phyloP scores from a whole-genome alignment of 2,797 vertebrate genomes.

The Meriones psammophilus region DNA sequence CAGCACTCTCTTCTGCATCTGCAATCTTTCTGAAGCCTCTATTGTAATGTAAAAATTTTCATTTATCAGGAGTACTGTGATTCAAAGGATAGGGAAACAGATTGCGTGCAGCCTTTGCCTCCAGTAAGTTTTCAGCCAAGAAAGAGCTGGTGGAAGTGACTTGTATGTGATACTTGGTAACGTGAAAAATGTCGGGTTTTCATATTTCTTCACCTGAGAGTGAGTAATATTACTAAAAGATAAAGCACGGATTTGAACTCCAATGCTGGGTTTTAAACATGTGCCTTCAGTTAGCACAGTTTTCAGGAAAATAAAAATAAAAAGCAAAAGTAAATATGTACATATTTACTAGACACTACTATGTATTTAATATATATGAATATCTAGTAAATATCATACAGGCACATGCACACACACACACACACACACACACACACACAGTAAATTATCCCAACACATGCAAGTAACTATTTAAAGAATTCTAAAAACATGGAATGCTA shows the following conservation, averaged over 20 bases:
- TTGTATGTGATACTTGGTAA: background rate
- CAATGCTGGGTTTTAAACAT: background rate
- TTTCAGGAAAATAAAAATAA: constrained; percentile 38
- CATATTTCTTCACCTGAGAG: background rate
- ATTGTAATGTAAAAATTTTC: background rate
- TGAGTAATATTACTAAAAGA: background rate
- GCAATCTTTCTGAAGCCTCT: background rate
- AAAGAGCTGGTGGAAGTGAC: background rate
- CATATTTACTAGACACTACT: background rate
- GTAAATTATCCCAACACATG: constrained; percentile 52
- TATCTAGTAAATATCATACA: constrained; percentile 7
- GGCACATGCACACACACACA: background rate
- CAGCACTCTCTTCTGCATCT: background rate
- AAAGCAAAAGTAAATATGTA: constrained; percentile 48
- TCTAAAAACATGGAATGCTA: constrained; percentile 65
- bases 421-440: background rate
- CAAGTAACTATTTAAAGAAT: constrained; percentile 71
- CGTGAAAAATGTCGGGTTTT: background rate
- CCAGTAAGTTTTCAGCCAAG: background rate
- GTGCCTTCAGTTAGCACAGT: background rate
- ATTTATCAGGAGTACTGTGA: background rate
- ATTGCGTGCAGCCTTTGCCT: background rate
- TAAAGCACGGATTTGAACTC: background rate
- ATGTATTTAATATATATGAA: background rate
- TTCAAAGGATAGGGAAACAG: background rate